A percentile compares a stretch with the other conserved stretches of the same genome.
Evolutionary conservation across 1,140 invertebrate genomes (phyloP).

Genomic region (Drosophila chauvacae): DNA sequence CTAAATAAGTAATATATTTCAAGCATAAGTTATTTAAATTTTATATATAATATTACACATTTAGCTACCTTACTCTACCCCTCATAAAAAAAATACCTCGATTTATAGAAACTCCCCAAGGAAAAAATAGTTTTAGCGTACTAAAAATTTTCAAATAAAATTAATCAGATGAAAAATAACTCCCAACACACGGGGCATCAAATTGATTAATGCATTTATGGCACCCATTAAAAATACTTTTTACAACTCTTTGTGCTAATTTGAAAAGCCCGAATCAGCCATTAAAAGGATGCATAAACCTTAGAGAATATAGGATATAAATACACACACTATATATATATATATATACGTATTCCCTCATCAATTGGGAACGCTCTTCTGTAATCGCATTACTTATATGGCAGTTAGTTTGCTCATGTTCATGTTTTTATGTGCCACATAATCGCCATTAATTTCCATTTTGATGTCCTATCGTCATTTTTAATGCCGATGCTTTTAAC

Average conservation of each 20-base stretch:
- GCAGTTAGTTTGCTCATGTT: slow-evolving; percentile 39
- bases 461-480: slow-evolving; percentile 63
- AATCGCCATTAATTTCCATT: slow-evolving; percentile 61
- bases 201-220: slow-evolving; percentile 22
- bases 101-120: not conserved
- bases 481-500: slow-evolving; percentile 75
- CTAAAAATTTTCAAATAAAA: not conserved
- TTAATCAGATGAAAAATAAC: not conserved
- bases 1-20: no score
- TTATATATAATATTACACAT: no score
- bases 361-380: slow-evolving; percentile 28
- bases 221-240: slow-evolving; percentile 9
- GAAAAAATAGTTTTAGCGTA: not conserved
- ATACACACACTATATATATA: not conserved
- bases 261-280: slow-evolving; percentile 11
- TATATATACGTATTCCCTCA: slow-evolving; percentile 4
- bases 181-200: not conserved
- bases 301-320: slow-evolving; percentile 1
- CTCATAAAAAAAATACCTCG: not conserved
- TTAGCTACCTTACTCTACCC: no score
- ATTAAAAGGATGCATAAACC: slow-evolving; percentile 39
- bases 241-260: slow-evolving; percentile 12
- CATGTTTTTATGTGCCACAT: slow-evolving; percentile 54
- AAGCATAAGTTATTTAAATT: no score
- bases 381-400: slow-evolving; percentile 60